Conservation (phyloP, 2,113 vertebrate genomes). For the Acanthochromis polyacanthus region DNA sequence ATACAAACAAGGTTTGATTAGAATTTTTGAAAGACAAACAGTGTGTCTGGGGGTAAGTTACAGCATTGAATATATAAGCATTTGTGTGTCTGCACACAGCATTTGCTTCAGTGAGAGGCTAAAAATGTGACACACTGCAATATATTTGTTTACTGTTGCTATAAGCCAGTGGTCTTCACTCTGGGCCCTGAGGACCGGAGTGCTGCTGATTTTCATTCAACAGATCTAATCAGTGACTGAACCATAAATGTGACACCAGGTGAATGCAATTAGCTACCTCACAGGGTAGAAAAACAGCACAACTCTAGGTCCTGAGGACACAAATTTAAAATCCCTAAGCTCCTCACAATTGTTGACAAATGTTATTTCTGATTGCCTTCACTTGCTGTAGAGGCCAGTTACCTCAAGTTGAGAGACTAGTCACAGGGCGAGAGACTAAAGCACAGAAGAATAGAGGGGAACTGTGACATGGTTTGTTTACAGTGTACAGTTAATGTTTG, state of each 20-base stretch:
- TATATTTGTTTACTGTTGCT: constrained; percentile 52
- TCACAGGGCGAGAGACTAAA: not conserved
- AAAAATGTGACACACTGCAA: constrained; percentile 19
- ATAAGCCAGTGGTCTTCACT: constrained; percentile 34
- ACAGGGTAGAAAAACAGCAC: constrained; percentile 45
- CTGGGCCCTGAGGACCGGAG: constrained; percentile 28
- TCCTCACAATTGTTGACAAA: constrained; percentile 26
- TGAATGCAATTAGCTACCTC: constrained; percentile 65
- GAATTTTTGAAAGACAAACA: too few species aligned
- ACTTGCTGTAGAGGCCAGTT: not conserved
- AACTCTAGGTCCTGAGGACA: constrained; percentile 46
- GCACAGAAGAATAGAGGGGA: not conserved
- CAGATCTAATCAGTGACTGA: constrained; percentile 66
- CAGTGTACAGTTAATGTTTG: too few species aligned
- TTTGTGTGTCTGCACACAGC: constrained; percentile 29
- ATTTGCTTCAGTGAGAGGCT: constrained; percentile 31
- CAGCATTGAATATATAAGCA: constrained; percentile 27
- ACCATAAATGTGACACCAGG: constrained; percentile 54
- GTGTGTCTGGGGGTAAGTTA: constrained; percentile 2
- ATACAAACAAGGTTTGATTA: too few species aligned
- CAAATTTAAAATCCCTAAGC: constrained; percentile 47
- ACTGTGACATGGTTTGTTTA: too few species aligned
- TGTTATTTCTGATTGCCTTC: constrained; percentile 11
- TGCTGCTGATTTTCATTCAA: constrained; percentile 54
- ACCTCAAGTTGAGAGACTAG: not conserved